Base-by-base conservation (phyloP, 1,140 invertebrate genomes). In the Leptinotarsa texana region DNA sequence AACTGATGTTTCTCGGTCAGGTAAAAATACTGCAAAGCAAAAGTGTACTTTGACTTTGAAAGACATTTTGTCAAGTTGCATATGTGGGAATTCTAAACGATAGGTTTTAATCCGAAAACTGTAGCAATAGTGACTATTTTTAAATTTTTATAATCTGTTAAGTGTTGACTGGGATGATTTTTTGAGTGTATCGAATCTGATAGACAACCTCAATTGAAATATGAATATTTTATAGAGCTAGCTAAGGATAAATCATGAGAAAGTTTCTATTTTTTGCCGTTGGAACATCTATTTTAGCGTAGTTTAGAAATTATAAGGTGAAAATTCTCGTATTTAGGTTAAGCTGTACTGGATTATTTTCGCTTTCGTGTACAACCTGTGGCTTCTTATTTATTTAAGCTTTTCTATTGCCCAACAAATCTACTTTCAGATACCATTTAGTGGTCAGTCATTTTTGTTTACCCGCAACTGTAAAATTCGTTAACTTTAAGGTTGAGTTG, bases 361-460 rank as follows among this genome's bases (percentile, higher is more conserved):
- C 21, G 68, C 68, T 69, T 69, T 17, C 48, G 42, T 69, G 68
- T 69, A 69, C 33, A 69, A 27, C 33, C 42, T 69, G 42, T 69
- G 48, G 68, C 68, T 51, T 69, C n/a, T 69, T 69, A 69, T 69
- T 69, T 69, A 69, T 69, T 69, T 49, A 18, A 51, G 42, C 48
- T 69, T 69, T 69, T 69, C 68, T 69, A 69, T 69, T 33, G 17
- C 65, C n/a, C 48, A 69, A 57, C 18, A 69, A 69, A 69, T n/a
- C 42, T 27, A 22, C 15, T 65, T 67, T 67, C 65, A 67, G 8
- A 27, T 22, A 67, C 65, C 65, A 67, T 67, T 24, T 67, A 67
- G 65, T 67, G 21, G 27, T 48, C 18, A 69, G 48, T 69, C 21
- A 48, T 69, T 69, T 69, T 69, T 13, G 68, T 69, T 69, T 48